Base-by-base conservation (phyloP, 2,888 invertebrate species). In the Acheta domesticus region DNA sequence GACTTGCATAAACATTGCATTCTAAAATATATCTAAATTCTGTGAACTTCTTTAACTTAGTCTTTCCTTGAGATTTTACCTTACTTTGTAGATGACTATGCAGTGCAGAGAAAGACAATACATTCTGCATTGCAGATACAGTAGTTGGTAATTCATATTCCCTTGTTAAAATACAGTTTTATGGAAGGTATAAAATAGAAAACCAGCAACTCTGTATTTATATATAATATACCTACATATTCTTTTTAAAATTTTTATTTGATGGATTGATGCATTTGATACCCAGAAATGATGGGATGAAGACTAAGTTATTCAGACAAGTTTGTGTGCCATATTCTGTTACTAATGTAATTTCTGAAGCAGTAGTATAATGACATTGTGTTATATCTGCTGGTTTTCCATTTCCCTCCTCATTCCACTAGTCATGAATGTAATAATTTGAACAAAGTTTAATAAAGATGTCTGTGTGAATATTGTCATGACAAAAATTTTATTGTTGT, bases 401-500 rank as follows among this genome's bases (percentile, higher is more conserved):
- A 62, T 62, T 62, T 62, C 62, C 62, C 62, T 62, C 62, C 62
- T 19, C 14, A 14, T 62, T 62, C 62, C 14, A 62, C 62, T 62
- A 62, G 62, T 62, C 62, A 62, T 62, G n/a, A 62, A 62, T 62
- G 62, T 62, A 62, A 62, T 62, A 62, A 62, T 62, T 62, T 62
- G 16, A 62, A n/a, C 62, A 19, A 62, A 19, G n/a, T 62, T 62
- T n/a, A 62, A 62, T 62, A 62, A 62, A 62, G 62, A 62, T 62
- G 62, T 62, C 62, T n/a, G 14, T 62, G 62, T 62, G 62, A 62
- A 62, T n/a, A 62, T 19, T 62, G n/a, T 36, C 36, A 36, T 36
- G 14, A 62, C 62, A 62, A 62, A 62, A n/a, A 62, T 62, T 62
- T 12, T 14, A 36, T 36, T 36, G 36, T 8, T 36, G 36, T 8